Evolutionary conservation across 2,888 invertebrate genomes (phyloP), one percentile per base, ranked within the genome.

Genomic region (Hemithea aestivaria): DNA sequence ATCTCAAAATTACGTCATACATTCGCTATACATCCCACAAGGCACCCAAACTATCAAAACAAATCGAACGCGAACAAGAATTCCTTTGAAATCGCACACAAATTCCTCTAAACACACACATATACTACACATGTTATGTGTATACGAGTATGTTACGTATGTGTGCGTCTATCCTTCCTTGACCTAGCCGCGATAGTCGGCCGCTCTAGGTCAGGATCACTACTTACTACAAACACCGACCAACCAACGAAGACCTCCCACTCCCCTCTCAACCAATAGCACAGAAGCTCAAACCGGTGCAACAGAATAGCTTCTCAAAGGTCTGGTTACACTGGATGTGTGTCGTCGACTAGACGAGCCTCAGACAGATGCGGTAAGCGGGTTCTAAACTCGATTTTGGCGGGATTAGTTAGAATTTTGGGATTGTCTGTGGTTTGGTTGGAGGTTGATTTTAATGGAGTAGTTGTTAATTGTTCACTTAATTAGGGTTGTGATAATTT

Each of bases 161-260:
- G 82, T 82, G 78, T 82, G 84, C 64, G 81, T 84, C 67, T 81
- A 81, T 81, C 84, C 83, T 85, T 84, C 79, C 83, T 83, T 84
- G 85, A 87, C 85, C 85, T 85, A 84, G 76, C 80, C 75, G 66
- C 73, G 65, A 56, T 74, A 73, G 80, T 79, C 81, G 77, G 74
- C 75, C 70, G 66, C 70, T 76, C 75, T 85, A 84, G 85, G 85
- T 87, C 85, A 85, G 84, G 80, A 80, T 65, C 74, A 75, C 80
- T 78, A 78, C 73, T 73, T 66, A 72, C 78, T 78, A 78, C 62
- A 70, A 66, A 66, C 56, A 51, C 58, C 66, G 69, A 45, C 82
- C 73, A 73, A 27, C 37, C 31, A 46, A 49, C 22, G 32, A 28
- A 42, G 75, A 60, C 2, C 78, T 48, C 25, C 64, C 55, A 4